Percentiles rank a stretch among this genome's conserved stretches.
phyloP scores from a whole-genome alignment of 2,113 vertebrate genomes.

The Phalacrocorax aristotelis region DNA sequence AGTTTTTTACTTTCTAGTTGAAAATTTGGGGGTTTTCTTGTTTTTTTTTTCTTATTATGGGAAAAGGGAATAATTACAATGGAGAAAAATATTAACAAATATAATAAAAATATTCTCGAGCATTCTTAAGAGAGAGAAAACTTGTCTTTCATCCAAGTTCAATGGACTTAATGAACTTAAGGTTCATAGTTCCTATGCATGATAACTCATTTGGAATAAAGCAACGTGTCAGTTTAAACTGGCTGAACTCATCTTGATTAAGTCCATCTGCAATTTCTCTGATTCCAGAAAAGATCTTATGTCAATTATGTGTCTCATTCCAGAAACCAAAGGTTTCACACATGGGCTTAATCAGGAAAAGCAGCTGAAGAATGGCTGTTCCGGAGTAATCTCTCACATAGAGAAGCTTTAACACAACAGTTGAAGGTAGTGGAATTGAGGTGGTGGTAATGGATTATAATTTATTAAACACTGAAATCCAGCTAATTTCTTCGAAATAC shows the following conservation, averaged over 20 bases:
- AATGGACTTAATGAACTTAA: background rate
- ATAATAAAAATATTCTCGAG: background rate
- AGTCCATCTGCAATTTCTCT: background rate
- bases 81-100: background rate
- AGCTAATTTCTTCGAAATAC: background rate
- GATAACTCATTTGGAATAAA: background rate
- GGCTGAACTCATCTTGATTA: background rate
- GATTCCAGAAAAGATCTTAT: background rate
- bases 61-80: background rate
- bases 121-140: background rate
- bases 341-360: background rate
- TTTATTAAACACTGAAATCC: background rate
- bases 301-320: background rate
- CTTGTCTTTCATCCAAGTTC: background rate
- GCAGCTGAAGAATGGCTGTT: background rate
- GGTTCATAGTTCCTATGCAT: background rate
- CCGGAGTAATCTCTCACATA: background rate
- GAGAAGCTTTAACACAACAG: background rate
- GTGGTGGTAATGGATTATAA: background rate
- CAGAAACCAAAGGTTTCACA: background rate
- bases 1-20: background rate
- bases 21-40: rapidly evolving
- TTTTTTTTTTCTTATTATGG: background rate
- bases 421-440: background rate
- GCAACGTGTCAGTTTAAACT: background rate